Conservation (phyloP, 2,113 vertebrate species). For the Australoheros scitulus region DNA sequence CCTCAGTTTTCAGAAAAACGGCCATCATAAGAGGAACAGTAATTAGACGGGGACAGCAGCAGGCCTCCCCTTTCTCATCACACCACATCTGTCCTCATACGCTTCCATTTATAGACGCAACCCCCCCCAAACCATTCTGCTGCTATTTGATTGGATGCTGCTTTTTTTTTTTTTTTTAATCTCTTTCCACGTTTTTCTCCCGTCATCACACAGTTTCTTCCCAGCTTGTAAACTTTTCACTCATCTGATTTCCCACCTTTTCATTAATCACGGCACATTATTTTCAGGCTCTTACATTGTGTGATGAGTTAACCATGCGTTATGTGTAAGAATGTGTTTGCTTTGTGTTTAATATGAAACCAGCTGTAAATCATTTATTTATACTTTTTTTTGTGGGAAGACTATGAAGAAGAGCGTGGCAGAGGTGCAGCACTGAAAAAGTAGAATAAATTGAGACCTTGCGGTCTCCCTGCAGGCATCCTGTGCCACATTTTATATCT, state of each 20-base stretch:
- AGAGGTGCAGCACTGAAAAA: constrained; percentile 32
- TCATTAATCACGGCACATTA: not conserved
- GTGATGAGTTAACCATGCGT: not conserved
- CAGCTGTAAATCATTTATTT: constrained; percentile 50
- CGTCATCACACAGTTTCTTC: not conserved
- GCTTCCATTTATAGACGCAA: not conserved
- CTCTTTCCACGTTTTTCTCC: not conserved
- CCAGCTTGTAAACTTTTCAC: not conserved
- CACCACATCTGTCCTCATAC: not conserved
- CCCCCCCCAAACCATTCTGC: constrained; percentile 22
- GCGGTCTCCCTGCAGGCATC: constrained; percentile 17
- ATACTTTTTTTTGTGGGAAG: constrained; percentile 51
- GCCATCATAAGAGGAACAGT: constrained; percentile 22
- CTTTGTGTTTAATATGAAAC: not conserved
- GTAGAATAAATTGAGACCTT: constrained; percentile 40
- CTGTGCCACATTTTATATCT: not conserved
- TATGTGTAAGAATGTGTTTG: not conserved
- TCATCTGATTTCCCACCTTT: not conserved
- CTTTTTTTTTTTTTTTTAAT: constrained; percentile 20
- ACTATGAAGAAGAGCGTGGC: not conserved
- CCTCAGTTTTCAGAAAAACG: constrained; percentile 24
- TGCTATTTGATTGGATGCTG: constrained; percentile 59
- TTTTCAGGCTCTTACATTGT: not conserved
- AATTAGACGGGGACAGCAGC: constrained; percentile 4
- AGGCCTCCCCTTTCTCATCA: not conserved